Conservation (phyloP, 2,113 vertebrate genomes). For the Loxodonta africana region DNA sequence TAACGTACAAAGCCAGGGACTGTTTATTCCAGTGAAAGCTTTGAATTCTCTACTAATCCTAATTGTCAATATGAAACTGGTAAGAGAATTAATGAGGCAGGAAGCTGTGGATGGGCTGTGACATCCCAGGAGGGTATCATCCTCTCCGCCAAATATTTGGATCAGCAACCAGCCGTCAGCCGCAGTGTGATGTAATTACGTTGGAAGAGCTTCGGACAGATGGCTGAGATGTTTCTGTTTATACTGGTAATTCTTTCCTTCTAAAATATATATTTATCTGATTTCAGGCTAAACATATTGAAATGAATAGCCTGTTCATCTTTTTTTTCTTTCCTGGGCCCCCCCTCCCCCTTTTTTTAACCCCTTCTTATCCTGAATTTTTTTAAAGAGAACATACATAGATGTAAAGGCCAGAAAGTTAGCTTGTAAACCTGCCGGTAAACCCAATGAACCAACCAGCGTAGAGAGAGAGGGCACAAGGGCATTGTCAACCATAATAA, state of each 20-base stretch:
- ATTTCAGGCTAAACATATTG: conserved; percentile 33
- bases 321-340: background rate
- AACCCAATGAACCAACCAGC: conserved; percentile 53
- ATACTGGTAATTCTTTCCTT: background rate
- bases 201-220: conserved; percentile 76
- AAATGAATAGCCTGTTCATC: conserved; percentile 1
- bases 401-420: conserved; percentile 42
- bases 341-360: background rate
- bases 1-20: conserved; percentile 56
- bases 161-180: conserved; percentile 54
- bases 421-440: background rate
- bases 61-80: conserved; percentile 40
- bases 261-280: conserved; percentile 45
- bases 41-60: conserved; percentile 39
- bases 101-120: conserved; percentile 64
- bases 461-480: conserved; percentile 46
- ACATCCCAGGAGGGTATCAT: conserved; percentile 58
- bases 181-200: background rate
- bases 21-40: conserved; percentile 24
- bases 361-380: background rate
- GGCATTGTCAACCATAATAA: conserved; percentile 61
- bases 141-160: conserved; percentile 72
- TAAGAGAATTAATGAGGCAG: conserved; percentile 45
- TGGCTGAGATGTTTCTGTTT: conserved; percentile 68
- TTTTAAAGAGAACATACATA: conserved; percentile 53